Base-by-base conservation (phyloP, 1,140 invertebrate species). In the Hypsibius dujardini region DNA sequence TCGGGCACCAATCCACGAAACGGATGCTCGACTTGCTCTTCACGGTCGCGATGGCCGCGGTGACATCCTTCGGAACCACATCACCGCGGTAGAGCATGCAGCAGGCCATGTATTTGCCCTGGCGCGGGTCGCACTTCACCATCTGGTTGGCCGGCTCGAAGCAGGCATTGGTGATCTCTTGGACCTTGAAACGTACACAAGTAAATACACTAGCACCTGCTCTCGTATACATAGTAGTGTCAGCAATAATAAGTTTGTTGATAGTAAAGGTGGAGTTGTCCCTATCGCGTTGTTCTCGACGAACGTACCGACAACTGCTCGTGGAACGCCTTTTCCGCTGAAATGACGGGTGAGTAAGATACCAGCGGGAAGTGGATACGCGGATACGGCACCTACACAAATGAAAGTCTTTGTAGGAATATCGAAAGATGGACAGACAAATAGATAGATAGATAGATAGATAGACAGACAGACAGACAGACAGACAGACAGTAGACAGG, bases 111-210 rank as follows among this genome's bases (percentile, higher is more conserved):
- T 86, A 86, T 76, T 86, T 86, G 59, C 85, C 85, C 70, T 83
- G 79, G 56, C 83, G 79, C 14, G 85, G 85, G 75, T 87, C 84
- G 74, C 85, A 87, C 56, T 86, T 85, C 56, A 86, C 85, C 84
- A 87, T 86, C 78, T 86, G 85, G 75, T 86, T 86, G 72, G 81
- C 81, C 1, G 84, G 81, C 76, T 84, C 84, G 76, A 86, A 86
- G 74, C 85, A 82, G 71, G 85, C 83, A 46, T 82, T 79, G 0
- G 80, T 85, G 73, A 81, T 78, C 72, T 84, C 80, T 1, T 76
- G 77, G 1, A 84, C 81, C 1, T 81, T 80, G 12, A 83, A 75
- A 71, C 82, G 28, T 28, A 28, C 28, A 28, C 28, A 28, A 28
- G 28, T 28, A 28, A 28, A 28, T 28, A 28, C 28, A 28, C 28